Evolutionary conservation across 1,140 invertebrate genomes (phyloP), one percentile per base, ranked within the genome.

Genomic region (Centruroides vittatus): DNA sequence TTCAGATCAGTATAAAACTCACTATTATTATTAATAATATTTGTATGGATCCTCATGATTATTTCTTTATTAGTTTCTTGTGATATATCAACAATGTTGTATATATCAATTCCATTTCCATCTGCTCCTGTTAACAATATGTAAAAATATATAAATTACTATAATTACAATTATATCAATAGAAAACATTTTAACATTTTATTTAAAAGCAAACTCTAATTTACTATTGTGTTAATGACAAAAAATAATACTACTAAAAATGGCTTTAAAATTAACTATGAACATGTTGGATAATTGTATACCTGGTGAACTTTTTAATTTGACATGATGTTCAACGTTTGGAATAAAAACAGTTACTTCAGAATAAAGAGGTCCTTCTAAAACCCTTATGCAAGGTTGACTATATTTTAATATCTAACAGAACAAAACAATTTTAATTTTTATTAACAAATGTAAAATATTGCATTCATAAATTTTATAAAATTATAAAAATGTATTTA

Each of bases 31-130:
- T 11, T 58, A 55, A 36, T 34, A 57, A 73, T 76, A 35, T 74
- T 72, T 10, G 78, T 75, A 41, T 70, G 69, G 34, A 84, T 62
- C 53, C 77, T 67, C 78, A 98, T 96, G 4, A 86, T 86, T 9
- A 98, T 72, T 75, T 99, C 95, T 63, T 86, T 83, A 75, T 98
- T 95, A 55, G 80, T 79, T 35, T 84, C 80, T 46, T 79, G 74
- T 5, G 80, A 79, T 55, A 94, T 85, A 70, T 93, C 85, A 1
- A 92, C 84, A 60, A 82, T 71, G 72, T 91, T 92, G 57, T 78
- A 70, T 61, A 88, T 84, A 58, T 88, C 82, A 61, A 89, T 70
- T 50, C 81, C 80, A 48, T 80, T 68, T 59, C 83, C 80, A 71
- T 88, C 84, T 11, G 79, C 72, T 58, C 81, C 83, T 82, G 65